Conservation (phyloP, 30 jellyfish, hydroid and myxozoan species). For the Turritopsis rubra region DNA sequence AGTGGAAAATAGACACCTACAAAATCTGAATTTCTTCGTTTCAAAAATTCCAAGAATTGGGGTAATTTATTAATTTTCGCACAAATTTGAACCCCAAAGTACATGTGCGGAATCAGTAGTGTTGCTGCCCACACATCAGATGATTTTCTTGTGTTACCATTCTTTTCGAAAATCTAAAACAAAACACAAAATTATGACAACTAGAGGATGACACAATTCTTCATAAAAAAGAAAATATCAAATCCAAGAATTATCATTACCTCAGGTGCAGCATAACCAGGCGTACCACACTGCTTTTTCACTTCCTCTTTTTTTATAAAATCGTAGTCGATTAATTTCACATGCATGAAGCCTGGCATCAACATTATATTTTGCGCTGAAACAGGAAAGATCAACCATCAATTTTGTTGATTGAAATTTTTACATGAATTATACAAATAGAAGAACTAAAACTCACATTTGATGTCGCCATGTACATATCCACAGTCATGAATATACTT, state of each 20-base stretch:
- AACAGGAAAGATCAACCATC: background rate
- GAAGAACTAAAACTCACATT: background rate
- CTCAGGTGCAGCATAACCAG: background rate
- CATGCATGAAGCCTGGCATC: background rate
- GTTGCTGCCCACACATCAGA: background rate
- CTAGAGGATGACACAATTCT: background rate
- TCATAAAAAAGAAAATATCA: background rate
- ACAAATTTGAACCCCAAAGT: background rate
- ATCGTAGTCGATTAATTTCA: background rate
- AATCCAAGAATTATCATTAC: background rate
- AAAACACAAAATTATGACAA: background rate
- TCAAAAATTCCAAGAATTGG: background rate
- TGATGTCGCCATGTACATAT: background rate
- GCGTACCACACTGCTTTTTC: background rate
- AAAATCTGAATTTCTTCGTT: background rate
- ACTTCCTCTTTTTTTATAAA: background rate
- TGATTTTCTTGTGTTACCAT: background rate
- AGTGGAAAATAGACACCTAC: background rate
- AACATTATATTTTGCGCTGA: background rate
- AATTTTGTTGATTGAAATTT: too few relatives aligned
- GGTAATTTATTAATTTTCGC: background rate
- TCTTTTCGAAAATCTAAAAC: background rate
- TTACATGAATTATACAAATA: background rate
- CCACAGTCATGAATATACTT: background rate
- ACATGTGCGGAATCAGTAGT: background rate